Base-by-base conservation (phyloP, 2,113 vertebrate genomes). In the Hippocampus guttulatus region DNA sequence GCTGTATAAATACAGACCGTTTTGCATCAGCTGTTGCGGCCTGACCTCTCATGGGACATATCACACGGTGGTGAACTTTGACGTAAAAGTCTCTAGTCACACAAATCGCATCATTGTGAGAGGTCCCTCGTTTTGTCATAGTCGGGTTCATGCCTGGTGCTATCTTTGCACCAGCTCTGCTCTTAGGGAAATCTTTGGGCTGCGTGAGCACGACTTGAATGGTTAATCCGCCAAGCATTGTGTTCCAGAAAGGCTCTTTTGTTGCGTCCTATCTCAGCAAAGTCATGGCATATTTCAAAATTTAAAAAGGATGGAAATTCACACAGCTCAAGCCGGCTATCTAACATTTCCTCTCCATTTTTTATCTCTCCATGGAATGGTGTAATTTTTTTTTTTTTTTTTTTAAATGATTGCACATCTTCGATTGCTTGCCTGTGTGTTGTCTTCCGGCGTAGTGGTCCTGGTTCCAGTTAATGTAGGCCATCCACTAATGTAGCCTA, bases 381-480 rank as follows among this genome's bases (percentile, higher is more conserved):
- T 27, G 55, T 58, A 27, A 5, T 18, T 61, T 20, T 18, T 33
- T 30, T 27, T n/a, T 57, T 45, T 62, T 23, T 45, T 15, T 45
- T 45, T 45, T 45, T 45, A 12, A 12, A 45, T 52, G n/a, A 67
- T 33, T 67, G 15, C 38, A 38, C 64, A 18, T 64, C 16, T 74
- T 33, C 54, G 23, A 57, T 64, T 60, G 30, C 58, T 25, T 62
- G 5, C 67, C 41, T 66, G 69, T 20, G 69, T 27, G 63, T 61
- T 27, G 47, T 78, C 30, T 63, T 8, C 66, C 57, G 54, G 30
- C 23, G 55, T 27, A 54, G 58, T 74, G 75, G 75, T 82, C 75
- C 70, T 80, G 62, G 74, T 67, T 45, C 73, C 61, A 71, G 63
- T 69, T 61, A 85, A 90, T 88, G 81, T 89, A 89, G 88, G 88